Evolutionary conservation across 2,797 vertebrate genomes (phyloP).

Genomic region (Anabas testudineus): DNA sequence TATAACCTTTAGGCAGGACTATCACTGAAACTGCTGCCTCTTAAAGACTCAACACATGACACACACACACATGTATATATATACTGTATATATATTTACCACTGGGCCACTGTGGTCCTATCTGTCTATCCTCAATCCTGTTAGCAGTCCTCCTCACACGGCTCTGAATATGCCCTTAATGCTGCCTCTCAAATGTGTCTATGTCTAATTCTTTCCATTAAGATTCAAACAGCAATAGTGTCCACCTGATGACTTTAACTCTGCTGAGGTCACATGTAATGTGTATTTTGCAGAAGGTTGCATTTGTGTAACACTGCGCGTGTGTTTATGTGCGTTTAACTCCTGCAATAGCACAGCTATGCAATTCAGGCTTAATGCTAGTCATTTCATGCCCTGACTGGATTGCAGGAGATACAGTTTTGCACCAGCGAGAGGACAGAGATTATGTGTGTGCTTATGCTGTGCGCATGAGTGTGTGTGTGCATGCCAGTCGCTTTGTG

Average conservation of each 20-base stretch:
- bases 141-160: conserved; percentile 45
- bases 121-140: conserved; percentile 53
- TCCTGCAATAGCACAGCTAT: conserved; percentile 55
- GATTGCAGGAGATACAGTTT: conserved; percentile 77
- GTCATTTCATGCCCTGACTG: conserved; percentile 81
- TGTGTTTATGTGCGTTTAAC: conserved; percentile 57
- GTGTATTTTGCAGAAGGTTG: conserved; percentile 40
- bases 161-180: conserved; percentile 37
- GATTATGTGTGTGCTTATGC: conserved; percentile 69
- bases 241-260: conserved; percentile 53
- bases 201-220: conserved; percentile 33
- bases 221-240: conserved; percentile 55
- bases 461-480: conserved; percentile 28
- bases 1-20: conserved; percentile 49
- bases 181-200: conserved; percentile 41
- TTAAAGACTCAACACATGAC: conserved; percentile 43
- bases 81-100: conserved; percentile 25
- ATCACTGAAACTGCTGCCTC: conserved; percentile 40
- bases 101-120: conserved; percentile 45
- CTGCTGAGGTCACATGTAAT: conserved; percentile 52
- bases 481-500: conserved; percentile 30
- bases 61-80: too few species aligned
- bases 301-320: conserved; percentile 44
- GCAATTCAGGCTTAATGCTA: conserved; percentile 75
- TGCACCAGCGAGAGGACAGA: conserved; percentile 67